Percentiles rank a stretch among this genome's conserved stretches.
These are phyloP conservation scores for Caenorhabditis sp. DNA, from an alignment of 2,888 invertebrate genomes.

Conservation along the genomic window DNA sequence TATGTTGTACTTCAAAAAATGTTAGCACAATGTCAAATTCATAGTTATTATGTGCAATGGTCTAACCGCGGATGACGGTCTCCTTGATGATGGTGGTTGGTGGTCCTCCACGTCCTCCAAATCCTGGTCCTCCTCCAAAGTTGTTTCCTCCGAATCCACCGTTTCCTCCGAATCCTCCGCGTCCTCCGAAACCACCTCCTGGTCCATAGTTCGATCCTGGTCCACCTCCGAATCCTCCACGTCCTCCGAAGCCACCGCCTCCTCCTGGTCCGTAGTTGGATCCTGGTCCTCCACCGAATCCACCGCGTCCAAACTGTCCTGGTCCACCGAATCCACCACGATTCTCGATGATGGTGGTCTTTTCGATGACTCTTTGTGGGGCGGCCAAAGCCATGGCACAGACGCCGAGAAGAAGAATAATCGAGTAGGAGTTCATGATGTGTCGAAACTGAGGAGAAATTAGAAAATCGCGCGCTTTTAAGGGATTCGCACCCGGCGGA, in stretches of 20 bases:
- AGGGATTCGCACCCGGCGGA: conserved; percentile 23
- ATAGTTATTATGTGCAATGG: conserved; percentile 25
- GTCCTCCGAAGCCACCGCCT: conserved; percentile 42
- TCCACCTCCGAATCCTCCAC: conserved; percentile 45
- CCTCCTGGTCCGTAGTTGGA: conserved; percentile 44
- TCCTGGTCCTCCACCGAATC: conserved; percentile 53
- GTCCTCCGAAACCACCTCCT: conserved; percentile 44
- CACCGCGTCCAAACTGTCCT: conserved; percentile 57
- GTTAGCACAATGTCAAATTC: conserved; percentile 10
- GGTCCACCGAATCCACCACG: conserved; percentile 41
- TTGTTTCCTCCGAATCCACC: conserved; percentile 56
- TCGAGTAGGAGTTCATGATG: conserved; percentile 50
- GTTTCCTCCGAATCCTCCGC: conserved; percentile 64
- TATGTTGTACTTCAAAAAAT: neutral
- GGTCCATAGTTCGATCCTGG: conserved; percentile 34
- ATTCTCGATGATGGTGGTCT: conserved; percentile 56
- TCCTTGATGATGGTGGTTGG: conserved; percentile 63
- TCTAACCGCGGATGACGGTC: conserved; percentile 65
- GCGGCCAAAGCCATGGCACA: conserved; percentile 29
- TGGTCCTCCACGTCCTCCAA: conserved; percentile 39
- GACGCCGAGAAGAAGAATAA: conserved; percentile 44
- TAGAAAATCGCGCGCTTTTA: conserved; percentile 36
- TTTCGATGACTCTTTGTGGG: conserved; percentile 45
- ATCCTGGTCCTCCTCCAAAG: conserved; percentile 46
- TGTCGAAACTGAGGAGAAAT: conserved; percentile 43